These are phyloP conservation scores for Clamator glandarius DNA, from an alignment of 2,797 vertebrate genomes.

Conservation along the genomic window DNA sequence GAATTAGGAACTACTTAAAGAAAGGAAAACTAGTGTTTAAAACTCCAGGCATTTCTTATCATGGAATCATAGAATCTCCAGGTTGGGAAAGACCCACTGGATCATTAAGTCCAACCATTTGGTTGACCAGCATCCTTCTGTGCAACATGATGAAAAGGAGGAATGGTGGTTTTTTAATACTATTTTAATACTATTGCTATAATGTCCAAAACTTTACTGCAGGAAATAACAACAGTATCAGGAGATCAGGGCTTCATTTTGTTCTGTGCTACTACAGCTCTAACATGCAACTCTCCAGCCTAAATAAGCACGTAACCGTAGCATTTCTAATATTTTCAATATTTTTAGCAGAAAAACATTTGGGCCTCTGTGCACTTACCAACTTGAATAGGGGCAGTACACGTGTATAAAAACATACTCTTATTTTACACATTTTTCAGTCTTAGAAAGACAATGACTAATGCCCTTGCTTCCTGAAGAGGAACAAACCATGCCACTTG, in stretches of 20 bases:
- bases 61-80: no score
- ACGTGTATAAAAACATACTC: background rate
- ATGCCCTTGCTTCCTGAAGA: background rate
- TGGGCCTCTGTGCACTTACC: background rate
- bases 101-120: no score
- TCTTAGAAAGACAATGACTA: background rate
- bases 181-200: background rate
- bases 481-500: rapidly evolving
- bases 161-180: background rate
- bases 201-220: background rate
- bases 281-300: background rate
- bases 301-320: background rate
- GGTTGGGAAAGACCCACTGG: no score
- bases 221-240: background rate
- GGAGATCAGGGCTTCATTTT: background rate
- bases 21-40: background rate
- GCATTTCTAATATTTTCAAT: background rate
- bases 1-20: background rate
- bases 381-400: background rate
- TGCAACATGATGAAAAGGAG: background rate
- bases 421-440: background rate
- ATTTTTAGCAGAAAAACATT: background rate
- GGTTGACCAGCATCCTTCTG: background rate
- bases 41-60: background rate
- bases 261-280: background rate